Evolutionary conservation across 2,888 invertebrate species (phyloP), one percentile per base, ranked within the genome.

Genomic region (Thecocarcelia acutangulata): DNA sequence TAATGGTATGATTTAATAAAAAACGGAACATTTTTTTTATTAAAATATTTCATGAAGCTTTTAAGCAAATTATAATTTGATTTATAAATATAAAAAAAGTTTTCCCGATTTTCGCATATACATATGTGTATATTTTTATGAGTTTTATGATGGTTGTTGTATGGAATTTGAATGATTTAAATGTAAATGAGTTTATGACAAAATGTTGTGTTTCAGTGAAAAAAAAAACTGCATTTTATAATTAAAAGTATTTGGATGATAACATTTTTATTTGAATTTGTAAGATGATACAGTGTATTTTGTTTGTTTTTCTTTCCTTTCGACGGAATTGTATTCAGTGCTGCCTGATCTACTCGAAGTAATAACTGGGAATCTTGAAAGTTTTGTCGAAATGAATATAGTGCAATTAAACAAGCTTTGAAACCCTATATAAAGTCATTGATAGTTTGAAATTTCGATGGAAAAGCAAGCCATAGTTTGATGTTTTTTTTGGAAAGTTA

Each of bases 271-370:
- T 28, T 68, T 8, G 15, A 19, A 17, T 44, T 44, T 8, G 0
- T 17, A 52, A 24, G 63, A 64, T 54, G 64, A 48, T 56, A 5
- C 78, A 83, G 82, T 79, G 80, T 78, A 80, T 80, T 80, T 76
- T 74, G 80, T 58, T 70, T 33, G 5, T 33, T 54, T 59, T 40
- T 15, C 0, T 9, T 12, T 52, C 24, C n/a, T 46, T 24, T 11
- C 13, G 44, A 50, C 13, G 44, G 61, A 42, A 12, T 15, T 12
- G 21, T 9, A 15, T 42, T 33, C 21, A 68, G 19, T 13, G 50
- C 6, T 56, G 44, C 15, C 54, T 46, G 3, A 6, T 8, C 5
- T 52, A 1, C n/a, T 6, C 24, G 24, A 19, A 9, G 24, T 5
- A 24, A n/a, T n/a, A n/a, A n/a, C n/a, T n/a, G n/a, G n/a, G n/a